These are phyloP conservation scores for Rhinolophus ferrumequinum DNA, from an alignment of 2,113 vertebrate species.

Conservation along the genomic window DNA sequence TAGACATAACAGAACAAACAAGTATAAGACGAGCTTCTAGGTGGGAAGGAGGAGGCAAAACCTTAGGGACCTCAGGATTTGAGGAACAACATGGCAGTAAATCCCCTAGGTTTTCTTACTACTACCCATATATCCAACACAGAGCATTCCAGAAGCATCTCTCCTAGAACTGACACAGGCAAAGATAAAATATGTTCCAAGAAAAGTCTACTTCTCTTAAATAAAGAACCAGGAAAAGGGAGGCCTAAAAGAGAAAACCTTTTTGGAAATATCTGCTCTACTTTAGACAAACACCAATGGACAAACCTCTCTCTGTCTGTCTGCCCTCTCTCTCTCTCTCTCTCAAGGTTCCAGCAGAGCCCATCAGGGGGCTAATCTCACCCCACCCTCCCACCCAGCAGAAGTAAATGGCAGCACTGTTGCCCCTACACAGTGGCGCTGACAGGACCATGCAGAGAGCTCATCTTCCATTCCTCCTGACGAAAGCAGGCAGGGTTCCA, in stretches of 20 bases:
- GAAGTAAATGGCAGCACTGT: not conserved
- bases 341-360: not conserved
- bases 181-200: not conserved
- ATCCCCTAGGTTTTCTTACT: not conserved
- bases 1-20: not conserved
- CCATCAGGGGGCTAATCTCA: not conserved
- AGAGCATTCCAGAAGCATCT: not conserved
- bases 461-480: not conserved
- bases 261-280: not conserved
- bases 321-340: no score
- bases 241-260: not conserved
- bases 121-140: not conserved
- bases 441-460: not conserved
- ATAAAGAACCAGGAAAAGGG: not conserved
- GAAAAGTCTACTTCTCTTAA: not conserved
- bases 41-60: not conserved
- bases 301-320: not conserved
- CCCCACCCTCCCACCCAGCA: not conserved
- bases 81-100: not conserved
- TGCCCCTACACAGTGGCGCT: no score
- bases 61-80: not conserved
- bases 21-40: not conserved
- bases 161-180: not conserved
- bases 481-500: not conserved
- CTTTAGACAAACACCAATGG: not conserved